These are phyloP conservation scores for Aldrovandia affinis DNA, from an alignment of 2,797 vertebrate genomes.

Conservation along the genomic window DNA sequence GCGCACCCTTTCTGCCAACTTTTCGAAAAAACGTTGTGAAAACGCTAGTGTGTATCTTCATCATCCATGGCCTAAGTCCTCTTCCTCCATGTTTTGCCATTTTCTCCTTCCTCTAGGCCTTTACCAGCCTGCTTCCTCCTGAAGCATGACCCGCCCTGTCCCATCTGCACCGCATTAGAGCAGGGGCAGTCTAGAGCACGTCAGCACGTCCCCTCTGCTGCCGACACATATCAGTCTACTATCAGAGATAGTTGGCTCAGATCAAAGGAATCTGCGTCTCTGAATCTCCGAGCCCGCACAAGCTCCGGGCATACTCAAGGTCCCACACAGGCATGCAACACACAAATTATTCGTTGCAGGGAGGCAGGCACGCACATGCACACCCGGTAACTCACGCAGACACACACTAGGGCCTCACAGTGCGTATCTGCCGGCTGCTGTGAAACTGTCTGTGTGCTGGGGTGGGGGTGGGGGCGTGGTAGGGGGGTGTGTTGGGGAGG, in stretches of 20 bases:
- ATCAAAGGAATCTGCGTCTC: conserved; percentile 40
- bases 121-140: not conserved
- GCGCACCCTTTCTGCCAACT: not conserved
- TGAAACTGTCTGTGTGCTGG: not conserved
- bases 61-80: not conserved
- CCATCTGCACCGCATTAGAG: conserved; percentile 37
- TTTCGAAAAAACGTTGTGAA: no score
- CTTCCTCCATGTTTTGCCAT: no score
- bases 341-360: not conserved
- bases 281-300: not conserved
- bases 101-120: not conserved
- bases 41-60: not conserved
- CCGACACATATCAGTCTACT: conserved; percentile 9
- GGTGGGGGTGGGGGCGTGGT: not conserved
- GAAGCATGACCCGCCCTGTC: not conserved
- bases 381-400: not conserved
- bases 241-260: conserved; percentile 22
- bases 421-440: not conserved
- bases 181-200: not conserved
- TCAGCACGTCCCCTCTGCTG: conserved; percentile 12
- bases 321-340: not conserved
- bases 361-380: not conserved
- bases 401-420: not conserved
- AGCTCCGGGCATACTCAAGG: not conserved
- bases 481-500: not conserved